Evolutionary conservation across 2,113 vertebrate genomes (phyloP), one percentile per base, ranked within the genome.

Genomic region (Tachycineta bicolor): DNA sequence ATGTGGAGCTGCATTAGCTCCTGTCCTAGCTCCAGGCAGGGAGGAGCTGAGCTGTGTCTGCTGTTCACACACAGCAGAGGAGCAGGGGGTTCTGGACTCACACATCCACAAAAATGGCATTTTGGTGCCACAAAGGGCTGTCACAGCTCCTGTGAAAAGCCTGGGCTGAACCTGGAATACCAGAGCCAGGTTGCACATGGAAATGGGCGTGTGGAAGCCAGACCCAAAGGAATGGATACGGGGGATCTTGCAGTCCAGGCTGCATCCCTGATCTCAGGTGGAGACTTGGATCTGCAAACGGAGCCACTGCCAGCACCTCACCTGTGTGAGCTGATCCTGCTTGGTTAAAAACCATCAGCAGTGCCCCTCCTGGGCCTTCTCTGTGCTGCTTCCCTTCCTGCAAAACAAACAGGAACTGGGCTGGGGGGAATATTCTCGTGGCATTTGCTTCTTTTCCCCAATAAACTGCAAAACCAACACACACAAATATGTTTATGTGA

Each of bases 381-480:
- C 56, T 20, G 50, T 31, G 63, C 91, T 58, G 77, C 88, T 88
- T 62, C 75, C 34, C 46, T 75, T 76, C 89, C 46, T 22, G 71
- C 68, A 81, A 23, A 83, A n/a, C 55, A 83, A 91, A 59, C 70
- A 39, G 47, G 41, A 53, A 12, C 63, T 5, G 79, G 52, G 12
- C 55, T 44, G 82, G 43, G 43, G 93, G 47, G 19, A 37, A 21
- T 13, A 84, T 59, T 88, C 93, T 67, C 7, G 1, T 69, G 78
- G 78, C 91, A 81, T 63, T 90, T 83, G 82, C 87, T 93, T 37
- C 92, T 71, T 86, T 90, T 78, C 46, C 90, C 76, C 83, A 78
- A 28, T 50, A 84, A 97, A 67, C 56, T 94, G 60, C 78, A 90
- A 78, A 90, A 88, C 19, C 85, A 93, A 88, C 92, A 88, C 20